Evolutionary conservation across 2,888 invertebrate genomes (phyloP).

Genomic region (Megalurothrips usitatus): DNA sequence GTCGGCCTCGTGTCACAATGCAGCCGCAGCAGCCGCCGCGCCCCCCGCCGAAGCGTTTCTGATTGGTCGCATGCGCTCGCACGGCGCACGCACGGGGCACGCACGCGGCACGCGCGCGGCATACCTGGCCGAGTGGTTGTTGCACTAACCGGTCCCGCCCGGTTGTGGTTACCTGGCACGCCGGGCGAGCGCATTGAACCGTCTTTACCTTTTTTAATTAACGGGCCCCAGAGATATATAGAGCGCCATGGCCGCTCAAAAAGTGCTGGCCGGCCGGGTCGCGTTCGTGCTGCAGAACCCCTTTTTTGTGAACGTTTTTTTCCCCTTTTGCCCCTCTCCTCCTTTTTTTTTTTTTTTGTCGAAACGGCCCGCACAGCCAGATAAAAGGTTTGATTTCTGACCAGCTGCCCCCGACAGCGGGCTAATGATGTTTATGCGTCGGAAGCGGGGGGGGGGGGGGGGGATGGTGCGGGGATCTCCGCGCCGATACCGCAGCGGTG

Average conservation of each 20-base stretch:
- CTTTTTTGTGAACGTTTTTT: too few species aligned
- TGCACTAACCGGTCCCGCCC: not conserved
- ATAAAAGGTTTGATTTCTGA: too few species aligned
- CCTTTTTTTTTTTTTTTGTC: too few species aligned
- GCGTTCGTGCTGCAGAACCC: too few species aligned
- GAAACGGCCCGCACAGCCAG: too few species aligned
- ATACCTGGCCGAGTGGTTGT: not conserved
- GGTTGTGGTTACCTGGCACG: not conserved
- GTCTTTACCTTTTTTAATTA: slow-evolving; percentile 1
- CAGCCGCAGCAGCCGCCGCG: not conserved
- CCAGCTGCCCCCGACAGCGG: too few species aligned
- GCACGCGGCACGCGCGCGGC: not conserved
- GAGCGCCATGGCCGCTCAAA: not conserved
- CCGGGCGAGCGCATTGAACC: not conserved
- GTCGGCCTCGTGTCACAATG: not conserved
- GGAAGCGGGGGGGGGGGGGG: not conserved
- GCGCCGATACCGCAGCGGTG: too few species aligned
- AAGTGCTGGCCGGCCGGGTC: too few species aligned
- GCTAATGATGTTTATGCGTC: not conserved
- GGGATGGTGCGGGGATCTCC: not conserved
- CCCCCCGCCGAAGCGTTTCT: not conserved
- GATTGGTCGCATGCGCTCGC: too few species aligned
- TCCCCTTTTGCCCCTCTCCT: too few species aligned
- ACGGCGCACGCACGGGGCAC: not conserved
- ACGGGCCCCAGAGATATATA: not conserved